Percentiles rank a stretch among this genome's conserved stretches.
Conservation (phyloP, 1,140 invertebrate species). For the Cepaea nemoralis region DNA sequence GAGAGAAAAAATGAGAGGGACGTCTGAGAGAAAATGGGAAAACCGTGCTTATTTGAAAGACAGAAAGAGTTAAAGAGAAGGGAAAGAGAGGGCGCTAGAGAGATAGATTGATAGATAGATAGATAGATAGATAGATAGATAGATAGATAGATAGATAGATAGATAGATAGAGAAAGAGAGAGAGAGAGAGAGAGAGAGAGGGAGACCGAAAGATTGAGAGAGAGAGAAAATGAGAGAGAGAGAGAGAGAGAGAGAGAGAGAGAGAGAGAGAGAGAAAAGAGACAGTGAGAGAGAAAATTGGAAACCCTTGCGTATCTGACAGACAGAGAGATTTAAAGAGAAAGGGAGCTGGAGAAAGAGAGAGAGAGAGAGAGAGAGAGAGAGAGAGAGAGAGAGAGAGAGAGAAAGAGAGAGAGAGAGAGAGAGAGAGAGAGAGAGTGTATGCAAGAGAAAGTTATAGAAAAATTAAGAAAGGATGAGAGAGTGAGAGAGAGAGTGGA, state of each 20-base stretch:
- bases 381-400: conserved; percentile 2
- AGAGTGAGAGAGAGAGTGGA: not conserved
- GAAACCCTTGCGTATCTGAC: too few relatives aligned
- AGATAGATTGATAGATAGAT: not conserved
- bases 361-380: conserved; percentile 7
- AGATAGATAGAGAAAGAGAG: not conserved
- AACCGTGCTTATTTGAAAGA: too few relatives aligned
- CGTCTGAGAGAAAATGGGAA: too few relatives aligned
- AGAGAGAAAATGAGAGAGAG: not conserved
- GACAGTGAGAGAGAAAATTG: not conserved
- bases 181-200: not conserved
- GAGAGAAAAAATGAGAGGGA: too few relatives aligned
- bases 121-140: not conserved
- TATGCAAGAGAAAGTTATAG: not conserved
- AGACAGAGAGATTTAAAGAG: not conserved
- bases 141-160: conserved; percentile 8
- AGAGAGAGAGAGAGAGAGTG: not conserved
- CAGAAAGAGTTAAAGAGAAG: not conserved
- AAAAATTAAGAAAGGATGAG: not conserved
- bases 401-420: conserved; percentile 1
- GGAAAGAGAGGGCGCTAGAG: not conserved
- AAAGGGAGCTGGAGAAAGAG: not conserved
- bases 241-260: not conserved
- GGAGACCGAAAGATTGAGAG: not conserved
- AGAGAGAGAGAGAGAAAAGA: not conserved